Conservation (phyloP, 2,113 vertebrate species). For the Xenopus laevis region DNA sequence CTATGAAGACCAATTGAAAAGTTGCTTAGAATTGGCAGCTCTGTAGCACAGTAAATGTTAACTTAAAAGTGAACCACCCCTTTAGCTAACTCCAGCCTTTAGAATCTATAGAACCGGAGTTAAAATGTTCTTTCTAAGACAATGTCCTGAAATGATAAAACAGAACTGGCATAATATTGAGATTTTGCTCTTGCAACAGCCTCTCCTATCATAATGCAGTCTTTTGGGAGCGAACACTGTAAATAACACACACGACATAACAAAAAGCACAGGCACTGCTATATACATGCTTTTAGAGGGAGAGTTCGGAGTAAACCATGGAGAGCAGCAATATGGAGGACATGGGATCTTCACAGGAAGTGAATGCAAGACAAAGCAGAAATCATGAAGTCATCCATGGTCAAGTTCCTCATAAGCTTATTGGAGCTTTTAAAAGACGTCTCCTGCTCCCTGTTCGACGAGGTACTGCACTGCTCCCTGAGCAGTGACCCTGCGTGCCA, state of each 20-base stretch:
- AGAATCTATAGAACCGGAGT: not conserved
- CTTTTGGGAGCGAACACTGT: conserved; percentile 22
- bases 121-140: no score
- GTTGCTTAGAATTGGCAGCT: no score
- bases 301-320: conserved; percentile 19
- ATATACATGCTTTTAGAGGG: conserved; percentile 37
- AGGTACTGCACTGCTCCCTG: conserved; percentile 88
- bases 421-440: conserved; percentile 70
- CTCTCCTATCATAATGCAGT: conserved; percentile 20
- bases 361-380: not conserved
- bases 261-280: conserved; percentile 36
- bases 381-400: not conserved
- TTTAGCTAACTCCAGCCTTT: not conserved
- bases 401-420: not conserved
- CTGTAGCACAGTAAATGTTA: no score
- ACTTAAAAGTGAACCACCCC: no score
- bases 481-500: conserved; percentile 78
- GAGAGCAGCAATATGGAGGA: conserved; percentile 15
- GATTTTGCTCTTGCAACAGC: conserved; percentile 7
- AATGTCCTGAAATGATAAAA: conserved; percentile 9
- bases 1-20: no score
- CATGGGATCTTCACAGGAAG: conserved; percentile 16
- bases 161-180: conserved; percentile 8
- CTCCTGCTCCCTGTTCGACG: conserved; percentile 85
- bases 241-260: conserved; percentile 40